Evolutionary conservation across 2,888 invertebrate species (phyloP).

Genomic region (Drosophila affinis): DNA sequence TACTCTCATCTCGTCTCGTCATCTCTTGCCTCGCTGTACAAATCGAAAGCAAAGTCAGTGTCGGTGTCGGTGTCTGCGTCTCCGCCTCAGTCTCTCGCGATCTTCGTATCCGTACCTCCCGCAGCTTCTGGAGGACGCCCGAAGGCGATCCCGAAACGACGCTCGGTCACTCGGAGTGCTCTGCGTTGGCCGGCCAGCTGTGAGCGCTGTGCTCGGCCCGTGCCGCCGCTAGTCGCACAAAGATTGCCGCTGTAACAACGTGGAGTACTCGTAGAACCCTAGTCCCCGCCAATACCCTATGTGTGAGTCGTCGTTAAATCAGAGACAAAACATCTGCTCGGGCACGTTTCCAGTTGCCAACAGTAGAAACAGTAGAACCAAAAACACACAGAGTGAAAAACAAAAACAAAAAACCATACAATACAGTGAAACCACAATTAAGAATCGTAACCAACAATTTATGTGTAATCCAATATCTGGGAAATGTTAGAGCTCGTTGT

Average conservation of each 20-base stretch:
- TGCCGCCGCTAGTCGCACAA: conserved; percentile 63
- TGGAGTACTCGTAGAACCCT: conserved; percentile 30
- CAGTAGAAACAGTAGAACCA: conserved; percentile 1
- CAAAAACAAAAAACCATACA: conserved; percentile 16
- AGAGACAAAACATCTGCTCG: conserved; percentile 48
- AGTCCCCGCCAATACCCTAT: conserved; percentile 14
- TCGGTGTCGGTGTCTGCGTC: not conserved
- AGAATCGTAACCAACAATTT: conserved; percentile 2
- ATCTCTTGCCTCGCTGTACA: conserved; percentile 19
- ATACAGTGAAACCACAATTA: conserved; percentile 30
- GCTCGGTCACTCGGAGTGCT: conserved; percentile 51
- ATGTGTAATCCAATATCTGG: conserved; percentile 29
- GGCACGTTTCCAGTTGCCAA: conserved; percentile 53
- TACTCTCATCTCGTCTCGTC: conserved; percentile 13
- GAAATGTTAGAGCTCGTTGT: not conserved
- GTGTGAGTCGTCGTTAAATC: conserved; percentile 24
- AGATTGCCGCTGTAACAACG: conserved; percentile 72
- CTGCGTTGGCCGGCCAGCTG: conserved; percentile 55
- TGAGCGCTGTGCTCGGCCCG: conserved; percentile 3
- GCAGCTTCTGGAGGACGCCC: conserved; percentile 36
- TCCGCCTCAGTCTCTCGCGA: not conserved
- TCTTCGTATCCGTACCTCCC: not conserved
- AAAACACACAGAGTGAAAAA: not conserved
- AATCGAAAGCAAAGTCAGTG: not conserved
- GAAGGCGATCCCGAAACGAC: conserved; percentile 36